These are phyloP conservation scores for Delichon dasypus DNA, from an alignment of 2,797 vertebrate species.

Conservation along the genomic window DNA sequence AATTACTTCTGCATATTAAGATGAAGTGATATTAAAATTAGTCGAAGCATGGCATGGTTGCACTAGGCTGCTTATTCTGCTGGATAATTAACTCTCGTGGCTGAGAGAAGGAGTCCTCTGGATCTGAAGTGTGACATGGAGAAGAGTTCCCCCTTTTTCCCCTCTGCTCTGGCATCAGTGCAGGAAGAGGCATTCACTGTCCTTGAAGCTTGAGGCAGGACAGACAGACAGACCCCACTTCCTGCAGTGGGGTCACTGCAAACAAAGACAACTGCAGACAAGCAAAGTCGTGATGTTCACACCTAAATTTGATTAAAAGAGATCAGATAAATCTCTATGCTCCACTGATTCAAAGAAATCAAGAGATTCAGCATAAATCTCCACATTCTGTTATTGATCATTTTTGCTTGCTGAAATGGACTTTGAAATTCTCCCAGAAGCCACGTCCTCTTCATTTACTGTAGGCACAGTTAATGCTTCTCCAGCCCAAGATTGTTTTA, in stretches of 20 bases:
- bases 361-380: background rate
- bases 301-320: background rate
- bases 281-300: background rate
- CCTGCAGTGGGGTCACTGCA: too few species aligned
- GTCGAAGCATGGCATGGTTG: background rate
- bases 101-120: background rate
- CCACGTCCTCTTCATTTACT: conserved; percentile 32
- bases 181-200: accelerated
- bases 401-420: conserved; percentile 7
- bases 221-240: background rate
- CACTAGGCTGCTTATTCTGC: background rate
- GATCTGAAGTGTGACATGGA: background rate
- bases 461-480: conserved; percentile 52
- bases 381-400: background rate
- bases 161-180: accelerated
- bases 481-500: conserved; percentile 40
- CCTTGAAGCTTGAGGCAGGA: background rate
- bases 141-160: background rate
- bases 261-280: background rate
- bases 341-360: background rate
- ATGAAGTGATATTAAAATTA: conserved; percentile 52
- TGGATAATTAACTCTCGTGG: background rate
- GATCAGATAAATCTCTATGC: background rate
- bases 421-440: conserved; percentile 21
- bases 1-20: conserved; percentile 48